Evolutionary conservation across 2,797 vertebrate species (phyloP).

Genomic region (Dicrostonyx torquatus): DNA sequence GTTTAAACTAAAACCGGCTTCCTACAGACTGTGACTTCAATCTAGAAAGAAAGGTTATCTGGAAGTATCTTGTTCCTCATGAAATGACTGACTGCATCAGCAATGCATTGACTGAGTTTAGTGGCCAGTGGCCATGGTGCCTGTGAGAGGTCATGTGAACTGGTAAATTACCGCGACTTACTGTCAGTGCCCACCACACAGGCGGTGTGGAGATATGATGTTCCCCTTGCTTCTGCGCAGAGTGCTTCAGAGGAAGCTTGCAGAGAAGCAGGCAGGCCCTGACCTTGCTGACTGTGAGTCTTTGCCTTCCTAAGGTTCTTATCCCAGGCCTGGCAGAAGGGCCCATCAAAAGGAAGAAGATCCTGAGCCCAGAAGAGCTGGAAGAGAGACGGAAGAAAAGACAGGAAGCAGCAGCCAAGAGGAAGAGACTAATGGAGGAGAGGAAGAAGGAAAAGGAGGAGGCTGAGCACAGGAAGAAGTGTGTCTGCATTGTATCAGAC

Average conservation of each 20-base stretch:
- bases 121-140: not conserved
- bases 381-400: slow-evolving; percentile 86
- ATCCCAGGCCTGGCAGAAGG: slow-evolving; percentile 81
- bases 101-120: not conserved
- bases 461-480: slow-evolving; percentile 92
- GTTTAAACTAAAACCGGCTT: slow-evolving; percentile 26
- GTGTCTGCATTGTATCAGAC: slow-evolving; percentile 25
- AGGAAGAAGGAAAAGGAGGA: slow-evolving; percentile 87
- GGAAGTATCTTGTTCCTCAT: not conserved
- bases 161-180: no score
- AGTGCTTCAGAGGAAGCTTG: not conserved
- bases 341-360: slow-evolving; percentile 87
- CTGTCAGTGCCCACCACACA: not conserved
- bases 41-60: not conserved
- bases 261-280: not conserved
- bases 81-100: not conserved
- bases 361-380: slow-evolving; percentile 88
- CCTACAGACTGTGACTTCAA: not conserved
- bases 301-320: slow-evolving; percentile 82
- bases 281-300: not conserved
- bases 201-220: not conserved
- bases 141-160: not conserved
- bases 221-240: not conserved
- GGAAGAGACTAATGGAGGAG: slow-evolving; percentile 89
- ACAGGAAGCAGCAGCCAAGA: slow-evolving; percentile 91